Evolutionary conservation across 1,140 invertebrate genomes (phyloP), one percentile per base, ranked within the genome.

Genomic region (Trichonephila clavata): DNA sequence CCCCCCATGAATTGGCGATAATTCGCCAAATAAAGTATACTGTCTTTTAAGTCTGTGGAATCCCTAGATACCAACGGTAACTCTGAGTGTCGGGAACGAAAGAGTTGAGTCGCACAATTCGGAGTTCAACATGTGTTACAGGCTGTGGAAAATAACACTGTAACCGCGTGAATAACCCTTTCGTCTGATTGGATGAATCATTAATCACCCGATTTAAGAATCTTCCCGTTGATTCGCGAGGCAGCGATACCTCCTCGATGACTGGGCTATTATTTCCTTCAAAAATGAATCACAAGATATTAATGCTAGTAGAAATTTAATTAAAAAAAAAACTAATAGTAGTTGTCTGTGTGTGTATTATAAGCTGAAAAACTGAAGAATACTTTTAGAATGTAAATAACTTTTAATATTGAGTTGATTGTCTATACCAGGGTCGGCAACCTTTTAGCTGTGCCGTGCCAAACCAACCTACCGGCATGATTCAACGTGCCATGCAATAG

Each of bases 91-190:
- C 13, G 63, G 86, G 39, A 63, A 50, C 13, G 24, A 90, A 90
- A 90, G 89, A 84, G 80, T 84, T 92, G 50, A 63, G 59, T 27
- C 59, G 80, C 61, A n/a, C n/a, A 68, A 68, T 84, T 84, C 50
- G 20, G n/a, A 65, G 90, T 83, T 92, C 90, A 84, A 92, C 90
- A 84, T 84, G 90, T 84, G 77, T 84, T 50, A 32, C 80, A 50
- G 27, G 50, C 60, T 43, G 81, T 59, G 39, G 88, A 77, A 43
- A 43, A 43, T 77, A 39, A n/a, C n/a, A 50, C 90, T 92, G 80
- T 77, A 68, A 90, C 89, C 89, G 90, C 90, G 90, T 92, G 90
- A 92, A 92, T 92, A 92, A 92, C 90, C 90, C 90, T 92, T 92
- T 92, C 61, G 77, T 43, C 90, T 83, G 80, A 92, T 84, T 84